Percentiles rank a stretch among this genome's conserved stretches.
These are phyloP conservation scores for Platycercus adscitus DNA, from an alignment of 2,113 vertebrate genomes.

Conservation along the genomic window DNA sequence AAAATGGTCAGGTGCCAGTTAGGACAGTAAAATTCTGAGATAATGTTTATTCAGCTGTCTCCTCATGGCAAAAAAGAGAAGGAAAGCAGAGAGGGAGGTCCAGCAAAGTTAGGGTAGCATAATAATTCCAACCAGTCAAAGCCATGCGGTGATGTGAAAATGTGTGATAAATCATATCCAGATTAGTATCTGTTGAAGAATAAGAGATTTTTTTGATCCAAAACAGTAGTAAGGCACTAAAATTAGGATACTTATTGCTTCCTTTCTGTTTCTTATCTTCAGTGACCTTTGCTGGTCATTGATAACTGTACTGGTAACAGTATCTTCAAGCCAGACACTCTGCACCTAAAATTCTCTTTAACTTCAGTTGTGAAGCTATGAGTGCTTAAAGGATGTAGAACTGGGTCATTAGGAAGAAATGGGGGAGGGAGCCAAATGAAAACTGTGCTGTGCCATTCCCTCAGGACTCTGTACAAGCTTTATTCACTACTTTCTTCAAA, in stretches of 20 bases:
- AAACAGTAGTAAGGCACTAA: neutral
- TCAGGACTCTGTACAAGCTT: neutral
- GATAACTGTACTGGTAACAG: neutral
- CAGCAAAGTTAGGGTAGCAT: neutral
- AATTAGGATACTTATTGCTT: neutral
- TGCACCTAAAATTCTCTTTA: neutral
- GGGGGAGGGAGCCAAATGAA: neutral
- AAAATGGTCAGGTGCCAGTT: constrained; percentile 30
- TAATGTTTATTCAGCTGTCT: constrained; percentile 80
- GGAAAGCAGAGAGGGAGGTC: constrained; percentile 25
- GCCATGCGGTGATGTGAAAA: neutral
- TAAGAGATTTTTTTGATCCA: neutral
- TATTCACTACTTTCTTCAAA: neutral
- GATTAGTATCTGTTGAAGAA: neutral
- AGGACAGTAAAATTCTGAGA: constrained; percentile 64
- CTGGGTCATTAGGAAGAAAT: neutral
- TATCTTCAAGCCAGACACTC: neutral
- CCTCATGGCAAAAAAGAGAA: neutral
- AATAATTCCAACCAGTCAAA: constrained; percentile 16
- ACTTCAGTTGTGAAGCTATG: neutral
- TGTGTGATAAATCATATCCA: neutral
- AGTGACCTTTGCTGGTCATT: neutral
- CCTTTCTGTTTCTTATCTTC: neutral
- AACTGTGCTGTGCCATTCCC: neutral
- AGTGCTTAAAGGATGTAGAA: neutral